Evolutionary conservation across 1,140 invertebrate genomes (phyloP).

Genomic region (Saccostrea cuccullata): DNA sequence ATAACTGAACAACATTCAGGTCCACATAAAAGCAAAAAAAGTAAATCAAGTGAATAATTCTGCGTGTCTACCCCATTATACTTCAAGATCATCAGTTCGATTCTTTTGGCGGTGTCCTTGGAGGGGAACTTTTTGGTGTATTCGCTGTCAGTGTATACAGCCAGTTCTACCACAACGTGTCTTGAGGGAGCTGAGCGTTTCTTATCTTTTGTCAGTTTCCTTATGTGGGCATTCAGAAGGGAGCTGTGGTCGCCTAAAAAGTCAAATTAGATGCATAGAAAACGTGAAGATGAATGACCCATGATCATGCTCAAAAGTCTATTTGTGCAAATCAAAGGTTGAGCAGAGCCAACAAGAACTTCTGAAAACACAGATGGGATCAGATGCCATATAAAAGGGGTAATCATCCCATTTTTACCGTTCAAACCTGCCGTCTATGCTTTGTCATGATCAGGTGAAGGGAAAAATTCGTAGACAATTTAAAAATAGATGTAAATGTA

Average conservation of each 20-base stretch:
- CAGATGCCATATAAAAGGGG: too few relatives aligned
- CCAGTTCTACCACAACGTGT: constrained; percentile 42
- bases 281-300: background rate
- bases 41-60: too few relatives aligned
- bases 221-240: background rate
- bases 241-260: background rate
- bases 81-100: constrained; percentile 41
- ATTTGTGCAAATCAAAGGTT: background rate
- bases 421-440: too few relatives aligned
- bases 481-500: too few relatives aligned
- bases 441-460: too few relatives aligned
- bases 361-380: background rate
- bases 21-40: too few relatives aligned
- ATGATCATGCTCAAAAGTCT: background rate
- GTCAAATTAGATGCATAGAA: background rate
- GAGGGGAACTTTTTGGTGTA: constrained; percentile 32
- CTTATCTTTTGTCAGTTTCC: background rate
- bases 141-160: constrained; percentile 48
- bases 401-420: too few relatives aligned
- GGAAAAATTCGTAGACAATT: too few relatives aligned
- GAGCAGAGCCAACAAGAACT: background rate
- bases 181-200: background rate
- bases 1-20: too few relatives aligned
- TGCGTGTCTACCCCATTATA: constrained; percentile 47
- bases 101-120: background rate